These are phyloP conservation scores for Agapostemon virescens DNA, from an alignment of 2,888 invertebrate genomes.

Conservation along the genomic window DNA sequence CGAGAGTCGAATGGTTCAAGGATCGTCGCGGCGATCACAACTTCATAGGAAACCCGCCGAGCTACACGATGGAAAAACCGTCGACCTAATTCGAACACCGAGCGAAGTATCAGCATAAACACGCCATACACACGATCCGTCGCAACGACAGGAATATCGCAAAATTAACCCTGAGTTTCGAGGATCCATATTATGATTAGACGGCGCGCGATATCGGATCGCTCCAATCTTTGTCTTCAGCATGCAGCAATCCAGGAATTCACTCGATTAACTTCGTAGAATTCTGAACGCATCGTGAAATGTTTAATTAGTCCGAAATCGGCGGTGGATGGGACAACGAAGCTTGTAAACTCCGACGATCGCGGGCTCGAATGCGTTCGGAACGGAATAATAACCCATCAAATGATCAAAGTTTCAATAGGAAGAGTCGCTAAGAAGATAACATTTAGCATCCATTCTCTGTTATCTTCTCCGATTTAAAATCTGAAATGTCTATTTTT, in stretches of 20 bases:
- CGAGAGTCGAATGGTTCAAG: conserved; percentile 3
- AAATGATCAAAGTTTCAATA: background rate
- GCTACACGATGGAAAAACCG: background rate
- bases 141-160: background rate
- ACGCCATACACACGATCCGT: background rate
- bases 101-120: background rate
- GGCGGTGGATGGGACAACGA: background rate
- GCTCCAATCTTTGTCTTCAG: conserved; percentile 69
- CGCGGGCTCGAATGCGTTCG: background rate
- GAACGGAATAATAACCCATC: background rate
- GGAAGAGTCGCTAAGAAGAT: background rate
- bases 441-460: background rate
- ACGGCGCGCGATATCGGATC: conserved; percentile 68
- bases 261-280: background rate
- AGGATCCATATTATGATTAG: background rate
- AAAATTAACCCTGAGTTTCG: background rate
- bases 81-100: conserved; percentile 32
- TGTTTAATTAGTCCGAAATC: background rate
- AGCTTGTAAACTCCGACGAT: background rate
- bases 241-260: conserved; percentile 60
- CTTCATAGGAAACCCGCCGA: conserved; percentile 1
- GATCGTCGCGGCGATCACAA: conserved; percentile 3
- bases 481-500: background rate
- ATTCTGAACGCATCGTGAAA: background rate
- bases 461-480: background rate